phyloP scores from a whole-genome alignment of 37 sponge, comb jelly and placozoan species.

The Dysidea cf. avara region DNA sequence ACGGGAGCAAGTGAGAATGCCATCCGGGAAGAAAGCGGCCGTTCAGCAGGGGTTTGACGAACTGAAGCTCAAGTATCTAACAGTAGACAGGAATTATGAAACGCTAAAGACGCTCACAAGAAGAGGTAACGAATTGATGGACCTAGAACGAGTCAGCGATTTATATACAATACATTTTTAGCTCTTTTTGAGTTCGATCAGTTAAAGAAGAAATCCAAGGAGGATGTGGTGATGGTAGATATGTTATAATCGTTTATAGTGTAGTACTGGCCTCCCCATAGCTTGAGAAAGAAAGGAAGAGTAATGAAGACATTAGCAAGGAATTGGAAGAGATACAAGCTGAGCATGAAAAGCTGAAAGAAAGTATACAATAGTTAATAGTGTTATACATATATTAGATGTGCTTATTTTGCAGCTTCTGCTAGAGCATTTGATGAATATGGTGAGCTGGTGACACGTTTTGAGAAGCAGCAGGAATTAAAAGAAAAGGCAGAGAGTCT shows the following conservation, averaged over 20 bases:
- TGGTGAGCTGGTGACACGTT: slow-evolving; percentile 48
- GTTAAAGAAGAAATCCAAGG: slow-evolving; percentile 39
- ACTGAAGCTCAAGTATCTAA: slow-evolving; percentile 61
- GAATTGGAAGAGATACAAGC: slow-evolving; percentile 16
- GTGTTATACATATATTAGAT: not conserved
- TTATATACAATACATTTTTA: not conserved
- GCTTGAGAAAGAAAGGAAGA: slow-evolving; percentile 31
- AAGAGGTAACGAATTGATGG: slow-evolving; percentile 38
- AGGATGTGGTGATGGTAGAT: slow-evolving; percentile 11
- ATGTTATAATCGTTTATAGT: not conserved
- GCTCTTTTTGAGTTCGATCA: slow-evolving; percentile 71
- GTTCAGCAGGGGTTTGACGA: slow-evolving; percentile 40
- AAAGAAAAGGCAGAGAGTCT: slow-evolving; percentile 58
- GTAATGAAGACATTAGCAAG: slow-evolving; percentile 9
- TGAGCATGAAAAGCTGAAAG: slow-evolving; percentile 56
- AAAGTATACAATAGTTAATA: slow-evolving; percentile 30
- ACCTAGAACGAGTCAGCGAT: not conserved
- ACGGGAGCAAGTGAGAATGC: not conserved
- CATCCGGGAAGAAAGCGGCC: not conserved
- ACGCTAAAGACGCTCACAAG: slow-evolving; percentile 55
- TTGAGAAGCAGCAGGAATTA: slow-evolving; percentile 60
- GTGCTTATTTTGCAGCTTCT: slow-evolving; percentile 30
- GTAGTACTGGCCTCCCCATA: not conserved
- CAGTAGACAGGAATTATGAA: slow-evolving; percentile 75
- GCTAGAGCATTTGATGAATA: slow-evolving; percentile 71